Evolutionary conservation across 2,113 vertebrate species (phyloP).

Genomic region (Sorex araneus): DNA sequence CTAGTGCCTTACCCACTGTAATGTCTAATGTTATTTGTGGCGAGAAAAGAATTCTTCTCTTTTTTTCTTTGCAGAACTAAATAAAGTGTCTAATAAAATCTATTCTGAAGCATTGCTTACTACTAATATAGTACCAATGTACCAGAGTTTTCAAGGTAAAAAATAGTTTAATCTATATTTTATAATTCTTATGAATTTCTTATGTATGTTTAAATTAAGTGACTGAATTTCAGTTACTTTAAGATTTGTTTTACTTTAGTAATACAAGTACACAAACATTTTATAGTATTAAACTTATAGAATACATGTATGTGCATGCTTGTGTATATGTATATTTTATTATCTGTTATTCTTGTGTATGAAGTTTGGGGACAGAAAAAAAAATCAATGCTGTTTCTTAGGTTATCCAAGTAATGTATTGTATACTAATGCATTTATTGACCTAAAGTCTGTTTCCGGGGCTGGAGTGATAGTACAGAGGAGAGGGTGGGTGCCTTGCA

Average conservation of each 20-base stretch:
- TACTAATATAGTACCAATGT: conserved; percentile 91
- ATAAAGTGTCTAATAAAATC: conserved; percentile 74
- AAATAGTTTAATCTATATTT: conserved; percentile 27
- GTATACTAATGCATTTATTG: neutral
- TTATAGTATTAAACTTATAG: conserved; percentile 27
- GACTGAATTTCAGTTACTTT: neutral
- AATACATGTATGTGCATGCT: too few species aligned
- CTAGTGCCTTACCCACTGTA: neutral
- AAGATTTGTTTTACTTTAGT: conserved; percentile 63
- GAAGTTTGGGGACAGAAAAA: conserved; percentile 15
- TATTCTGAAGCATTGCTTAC: conserved; percentile 88
- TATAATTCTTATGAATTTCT: conserved; percentile 48
- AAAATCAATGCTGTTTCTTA: neutral
- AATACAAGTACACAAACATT: neutral
- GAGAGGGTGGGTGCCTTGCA: too few species aligned
- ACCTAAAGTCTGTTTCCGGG: too few species aligned
- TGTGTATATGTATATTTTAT: neutral
- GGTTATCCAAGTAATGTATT: neutral
- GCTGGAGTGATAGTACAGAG: too few species aligned
- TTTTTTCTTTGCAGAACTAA: conserved; percentile 85
- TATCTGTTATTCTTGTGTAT: conserved; percentile 29
- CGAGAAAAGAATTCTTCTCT: neutral
- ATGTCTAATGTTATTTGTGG: conserved; percentile 51
- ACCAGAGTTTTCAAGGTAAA: conserved; percentile 91
- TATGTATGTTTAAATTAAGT: conserved; percentile 41